Base-by-base conservation (phyloP, 2,113 vertebrate species). In the Lampris incognitus region DNA sequence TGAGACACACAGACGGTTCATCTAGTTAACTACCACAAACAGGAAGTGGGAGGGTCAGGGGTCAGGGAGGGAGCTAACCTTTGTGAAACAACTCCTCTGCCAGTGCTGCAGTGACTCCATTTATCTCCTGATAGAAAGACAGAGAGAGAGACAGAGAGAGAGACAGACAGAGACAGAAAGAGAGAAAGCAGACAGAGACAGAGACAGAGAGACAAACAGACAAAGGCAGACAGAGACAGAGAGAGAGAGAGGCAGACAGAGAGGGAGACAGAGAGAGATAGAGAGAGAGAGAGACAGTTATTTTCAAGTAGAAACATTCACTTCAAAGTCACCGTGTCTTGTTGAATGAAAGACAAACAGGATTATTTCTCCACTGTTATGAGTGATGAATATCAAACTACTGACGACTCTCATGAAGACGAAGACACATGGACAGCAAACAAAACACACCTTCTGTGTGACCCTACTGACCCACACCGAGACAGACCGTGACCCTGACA, bases 61-160 rank as follows among this genome's bases (percentile, higher is more conserved):
- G 11, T 9, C 50, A 52, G 50, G 50, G 50, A 55, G 9, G 36
- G 66, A 36, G 60, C 74, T 3, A 89, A 99, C 98, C 98, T 96
- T 95, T 97, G 79, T 99, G 94, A 76, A 97, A 99, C 59, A 99
- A 92, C 69, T 98, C 96, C 89, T 99, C 97, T 5, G 98, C 98
- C 90, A 99, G 68, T 0, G 96, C 95, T 37, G 97, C 96, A 41
- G 98, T 96, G 87, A 99, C 96, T 7, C 98, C 98, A 77, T 96
- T 97, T 67, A 98, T 95, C 88, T 99, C 98, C 98, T 99, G 87
- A 39, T 6, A 86, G 85, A 90, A 49, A 62, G 8, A 69, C 3
- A 72, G 41, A 36, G 6, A 74, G 2, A 36, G 54, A 66, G 11
- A 64, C 59, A 61, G 39, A 4, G 55, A 24, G 24, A 24, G 24